Evolutionary conservation across 2,797 vertebrate genomes (phyloP).

Genomic region (Malacoraja senta): DNA sequence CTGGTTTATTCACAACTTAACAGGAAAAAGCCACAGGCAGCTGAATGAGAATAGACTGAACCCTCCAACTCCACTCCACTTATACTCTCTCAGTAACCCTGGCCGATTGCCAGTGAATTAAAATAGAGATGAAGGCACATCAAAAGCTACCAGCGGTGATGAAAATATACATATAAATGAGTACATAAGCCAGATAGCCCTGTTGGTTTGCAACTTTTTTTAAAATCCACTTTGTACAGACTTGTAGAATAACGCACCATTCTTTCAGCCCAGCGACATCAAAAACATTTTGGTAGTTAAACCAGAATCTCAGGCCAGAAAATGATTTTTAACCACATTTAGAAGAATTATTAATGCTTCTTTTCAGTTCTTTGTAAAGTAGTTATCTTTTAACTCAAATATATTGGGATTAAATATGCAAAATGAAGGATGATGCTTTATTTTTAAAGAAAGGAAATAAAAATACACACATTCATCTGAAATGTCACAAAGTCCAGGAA

Average conservation of each 20-base stretch:
- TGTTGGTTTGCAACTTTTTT: neutral
- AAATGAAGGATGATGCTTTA: neutral
- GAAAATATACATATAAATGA: neutral
- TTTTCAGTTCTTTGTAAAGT: neutral
- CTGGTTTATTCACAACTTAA: conserved; percentile 13
- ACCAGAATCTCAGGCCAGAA: neutral
- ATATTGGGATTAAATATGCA: neutral
- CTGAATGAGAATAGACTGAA: neutral
- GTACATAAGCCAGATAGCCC: neutral
- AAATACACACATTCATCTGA: neutral
- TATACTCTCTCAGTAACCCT: neutral
- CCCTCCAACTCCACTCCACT: neutral
- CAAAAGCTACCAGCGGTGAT: neutral
- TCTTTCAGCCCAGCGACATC: neutral
- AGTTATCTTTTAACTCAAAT: neutral
- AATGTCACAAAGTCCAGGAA: neutral
- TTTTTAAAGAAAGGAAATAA: neutral
- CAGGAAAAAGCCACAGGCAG: neutral
- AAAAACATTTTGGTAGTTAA: neutral
- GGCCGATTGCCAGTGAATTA: conserved; percentile 18
- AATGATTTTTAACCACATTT: neutral
- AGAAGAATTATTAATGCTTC: neutral
- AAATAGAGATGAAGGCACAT: neutral
- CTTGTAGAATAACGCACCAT: neutral
- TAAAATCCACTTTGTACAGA: neutral